A percentile compares a stretch with the other conserved stretches of the same genome.
Evolutionary conservation across 1,140 invertebrate genomes (phyloP).

Genomic region (Drosophila pruinosa): DNA sequence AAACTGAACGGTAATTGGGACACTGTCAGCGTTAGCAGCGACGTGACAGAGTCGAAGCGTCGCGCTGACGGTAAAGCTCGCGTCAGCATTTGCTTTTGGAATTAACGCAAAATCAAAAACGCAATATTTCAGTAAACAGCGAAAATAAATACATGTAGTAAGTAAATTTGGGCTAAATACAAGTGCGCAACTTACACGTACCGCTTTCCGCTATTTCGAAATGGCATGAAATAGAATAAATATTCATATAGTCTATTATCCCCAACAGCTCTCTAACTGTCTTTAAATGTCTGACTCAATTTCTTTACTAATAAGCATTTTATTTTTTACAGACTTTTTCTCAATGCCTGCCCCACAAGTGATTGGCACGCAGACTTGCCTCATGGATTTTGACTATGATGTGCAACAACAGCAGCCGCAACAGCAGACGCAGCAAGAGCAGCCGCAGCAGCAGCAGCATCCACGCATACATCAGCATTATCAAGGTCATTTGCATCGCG

Average conservation of each 20-base stretch:
- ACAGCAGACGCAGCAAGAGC: constrained; percentile 36
- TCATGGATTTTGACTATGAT: constrained; percentile 71
- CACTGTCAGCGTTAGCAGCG: constrained; percentile 33
- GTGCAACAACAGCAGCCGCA: constrained; percentile 44
- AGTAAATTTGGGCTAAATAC: not conserved
- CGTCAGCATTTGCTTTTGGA: constrained; percentile 24
- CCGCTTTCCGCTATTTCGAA: not conserved
- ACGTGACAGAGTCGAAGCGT: not conserved
- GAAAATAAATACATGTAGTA: constrained; percentile 3
- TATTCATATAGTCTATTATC: too few relatives aligned
- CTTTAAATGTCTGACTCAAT: too few relatives aligned
- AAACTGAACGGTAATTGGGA: constrained; percentile 49
- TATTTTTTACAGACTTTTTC: constrained; percentile 70
- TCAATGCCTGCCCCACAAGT: constrained; percentile 73
- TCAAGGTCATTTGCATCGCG: constrained; percentile 82
- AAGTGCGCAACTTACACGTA: not conserved
- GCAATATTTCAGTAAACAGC: constrained; percentile 21
- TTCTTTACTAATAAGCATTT: not conserved
- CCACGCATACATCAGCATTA: constrained; percentile 71
- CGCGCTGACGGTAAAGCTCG: constrained; percentile 8
- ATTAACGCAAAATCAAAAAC: constrained; percentile 27
- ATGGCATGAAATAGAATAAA: too few relatives aligned
- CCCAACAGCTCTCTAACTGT: too few relatives aligned
- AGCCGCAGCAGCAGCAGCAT: constrained; percentile 30
- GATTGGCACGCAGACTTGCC: constrained; percentile 75